These are phyloP conservation scores for Oreohelix idahoensis DNA, from an alignment of 1,140 invertebrate genomes.

Conservation along the genomic window DNA sequence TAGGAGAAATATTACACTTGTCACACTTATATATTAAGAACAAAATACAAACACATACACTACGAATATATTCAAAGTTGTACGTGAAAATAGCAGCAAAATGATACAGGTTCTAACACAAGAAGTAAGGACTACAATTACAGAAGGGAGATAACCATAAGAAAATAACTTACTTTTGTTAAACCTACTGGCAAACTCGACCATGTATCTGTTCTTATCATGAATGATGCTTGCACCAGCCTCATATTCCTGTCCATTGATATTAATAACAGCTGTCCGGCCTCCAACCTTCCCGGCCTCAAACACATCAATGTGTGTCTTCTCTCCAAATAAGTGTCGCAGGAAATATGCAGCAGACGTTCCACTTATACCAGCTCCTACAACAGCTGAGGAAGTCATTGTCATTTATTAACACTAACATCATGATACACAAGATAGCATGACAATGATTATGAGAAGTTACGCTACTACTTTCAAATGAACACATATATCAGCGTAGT, in stretches of 20 bases:
- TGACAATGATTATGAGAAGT: too few relatives aligned
- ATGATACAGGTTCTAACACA: too few relatives aligned
- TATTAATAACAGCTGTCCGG: constrained; percentile 75
- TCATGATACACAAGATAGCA: too few relatives aligned
- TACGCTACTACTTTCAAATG: too few relatives aligned
- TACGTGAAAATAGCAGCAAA: too few relatives aligned
- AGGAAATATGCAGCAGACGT: constrained; percentile 78
- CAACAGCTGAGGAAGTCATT: constrained; percentile 73
- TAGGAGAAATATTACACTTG: too few relatives aligned
- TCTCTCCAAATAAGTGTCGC: constrained; percentile 76
- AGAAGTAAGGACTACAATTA: too few relatives aligned
- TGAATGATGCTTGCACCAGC: constrained; percentile 79
- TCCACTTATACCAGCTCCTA: constrained; percentile 80
- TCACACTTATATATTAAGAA: too few relatives aligned
- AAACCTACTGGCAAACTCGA: constrained; percentile 75
- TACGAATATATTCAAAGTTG: too few relatives aligned
- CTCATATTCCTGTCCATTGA: constrained; percentile 76
- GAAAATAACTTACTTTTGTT: constrained; percentile 69
- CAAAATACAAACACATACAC: too few relatives aligned
- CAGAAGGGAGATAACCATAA: too few relatives aligned
- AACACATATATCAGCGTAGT: too few relatives aligned
- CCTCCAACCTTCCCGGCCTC: constrained; percentile 78
- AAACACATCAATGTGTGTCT: constrained; percentile 75
- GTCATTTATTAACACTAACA: background rate
- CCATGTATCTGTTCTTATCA: constrained; percentile 78